Conservation (phyloP, 2,888 invertebrate species). For the Spilosoma lubricipeda region DNA sequence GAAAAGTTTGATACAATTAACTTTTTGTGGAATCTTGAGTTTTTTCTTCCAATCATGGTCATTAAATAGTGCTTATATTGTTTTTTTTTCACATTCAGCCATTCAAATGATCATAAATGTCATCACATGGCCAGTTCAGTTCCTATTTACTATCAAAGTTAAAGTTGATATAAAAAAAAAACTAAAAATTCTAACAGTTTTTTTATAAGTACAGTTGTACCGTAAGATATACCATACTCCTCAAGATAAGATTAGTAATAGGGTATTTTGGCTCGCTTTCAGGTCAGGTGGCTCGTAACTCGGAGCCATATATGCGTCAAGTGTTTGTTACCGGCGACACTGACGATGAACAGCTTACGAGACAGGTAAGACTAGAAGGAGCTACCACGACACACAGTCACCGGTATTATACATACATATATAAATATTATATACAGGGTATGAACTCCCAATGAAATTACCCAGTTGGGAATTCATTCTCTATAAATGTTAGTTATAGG, state of each 20-base stretch:
- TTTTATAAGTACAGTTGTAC: neutral
- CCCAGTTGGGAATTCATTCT: constrained; percentile 73
- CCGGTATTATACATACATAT: constrained; percentile 21
- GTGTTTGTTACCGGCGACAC: constrained; percentile 92
- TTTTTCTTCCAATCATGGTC: constrained; percentile 29
- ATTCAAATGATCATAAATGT: constrained; percentile 44
- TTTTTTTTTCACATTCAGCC: constrained; percentile 40
- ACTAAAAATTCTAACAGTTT: neutral
- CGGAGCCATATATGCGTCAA: constrained; percentile 98
- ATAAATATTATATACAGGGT: constrained; percentile 55
- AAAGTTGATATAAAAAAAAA: neutral
- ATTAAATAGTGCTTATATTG: constrained; percentile 51
- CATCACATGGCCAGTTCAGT: constrained; percentile 30
- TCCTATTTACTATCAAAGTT: constrained; percentile 27
- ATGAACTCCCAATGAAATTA: constrained; percentile 72
- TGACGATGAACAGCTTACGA: constrained; percentile 87
- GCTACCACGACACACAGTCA: constrained; percentile 19
- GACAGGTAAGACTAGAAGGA: constrained; percentile 86
- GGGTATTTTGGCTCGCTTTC: constrained; percentile 79
- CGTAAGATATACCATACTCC: constrained; percentile 35
- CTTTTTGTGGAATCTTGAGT: constrained; percentile 46
- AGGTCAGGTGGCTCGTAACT: constrained; percentile 95
- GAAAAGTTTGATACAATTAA: constrained; percentile 6
- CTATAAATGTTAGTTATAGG: constrained; percentile 40
- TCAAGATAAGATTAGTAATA: constrained; percentile 66